Base-by-base conservation (phyloP, 2,113 vertebrate species). In the Elephas maximus region DNA sequence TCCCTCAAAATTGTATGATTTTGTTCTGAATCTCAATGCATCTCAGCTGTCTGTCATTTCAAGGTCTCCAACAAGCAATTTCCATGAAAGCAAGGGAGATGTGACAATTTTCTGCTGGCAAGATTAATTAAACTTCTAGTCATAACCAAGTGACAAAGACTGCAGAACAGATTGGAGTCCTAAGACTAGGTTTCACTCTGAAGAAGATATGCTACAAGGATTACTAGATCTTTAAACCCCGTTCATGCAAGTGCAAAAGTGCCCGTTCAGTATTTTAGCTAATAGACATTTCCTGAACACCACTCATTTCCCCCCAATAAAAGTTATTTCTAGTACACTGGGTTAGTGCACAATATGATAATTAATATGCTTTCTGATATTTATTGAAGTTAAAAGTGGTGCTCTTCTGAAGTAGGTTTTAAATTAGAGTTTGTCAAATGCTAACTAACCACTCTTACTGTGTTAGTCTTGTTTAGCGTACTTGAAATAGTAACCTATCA, bases 261-360 rank as follows among this genome's bases (percentile, higher is more conserved):
- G 14, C 6, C 23, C 5, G 53, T 63, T 93, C 11, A 77, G 0
- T 44, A 2, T 53, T 51, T 48, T 73, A 76, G 12, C 7, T 33
- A 80, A 73, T 15, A 94, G 44, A 71, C 5, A 33, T 60, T 57
- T 78, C 69, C 77, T 92, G 48, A 91, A 69, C 8, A 91, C 8
- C 33, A 78, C 14, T 91, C 15, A 76, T 92, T 76, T 97, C 41
- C 60, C 65, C 15, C 33, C 17, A 85, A 93, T 60, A 96, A 92
- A 91, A 93, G 62, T 53, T 23, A 79, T 85, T 88, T 78, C 53
- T 86, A 67, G 17, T 3, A 88, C 3, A 37, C 37, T 37, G 37
- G 37, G 37, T 37, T 86, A 67, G 17, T 3, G 86, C 3, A 28
- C n/a, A 65, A 8, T 65, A 62, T 86, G 67, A 26, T 91, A 69